Base-by-base conservation (phyloP, 1,140 invertebrate species). In the Drosophila varians region DNA sequence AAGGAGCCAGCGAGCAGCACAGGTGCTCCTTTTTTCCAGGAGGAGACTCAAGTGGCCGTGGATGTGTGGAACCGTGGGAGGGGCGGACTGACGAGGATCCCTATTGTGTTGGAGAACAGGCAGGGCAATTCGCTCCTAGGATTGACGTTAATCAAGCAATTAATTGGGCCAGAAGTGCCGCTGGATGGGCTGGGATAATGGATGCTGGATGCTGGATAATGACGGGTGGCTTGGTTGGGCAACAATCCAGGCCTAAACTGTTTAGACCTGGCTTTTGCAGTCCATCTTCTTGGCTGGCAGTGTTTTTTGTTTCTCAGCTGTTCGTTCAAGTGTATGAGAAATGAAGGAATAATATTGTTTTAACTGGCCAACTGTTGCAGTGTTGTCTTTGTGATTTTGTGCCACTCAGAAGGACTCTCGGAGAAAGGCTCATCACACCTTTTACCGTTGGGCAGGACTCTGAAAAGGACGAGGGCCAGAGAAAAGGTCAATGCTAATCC, bases 101-200 rank as follows among this genome's bases (percentile, higher is more conserved):
- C 25, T 43, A 14, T 69, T 60, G 31, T 49, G 7, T 4, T 23
- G 0, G 6, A 25, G 9, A 18, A 42, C 38, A 42, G 6, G 11
- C 36, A 61, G 18, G 71, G 36, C 42, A 47, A 28, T 49, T 47
- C 34, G 4, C 8, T 19, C 36, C n/a, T 23, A 48, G 45, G 82
- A 84, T 84, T 86, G 76, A 74, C 72, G 66, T 84, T 86, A 84
- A 84, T 84, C 80, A 76, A 56, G 60, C 72, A 56, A 73, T 80
- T 76, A 84, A 84, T 84, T 86, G 80, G 71, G 75, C 61, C 55
- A 68, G 65, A 49, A 55, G 45, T 21, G 38, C n/a, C 36, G 49
- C 5, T 34, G 7, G n/a, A 52, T 42, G 11, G 36, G 26, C 16
- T 23, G n/a, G 49, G 8, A 18, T 36, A 52, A 31, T 36, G 26